phyloP scores from a whole-genome alignment of 2,113 vertebrate species.

The Pseudonaja textilis region DNA sequence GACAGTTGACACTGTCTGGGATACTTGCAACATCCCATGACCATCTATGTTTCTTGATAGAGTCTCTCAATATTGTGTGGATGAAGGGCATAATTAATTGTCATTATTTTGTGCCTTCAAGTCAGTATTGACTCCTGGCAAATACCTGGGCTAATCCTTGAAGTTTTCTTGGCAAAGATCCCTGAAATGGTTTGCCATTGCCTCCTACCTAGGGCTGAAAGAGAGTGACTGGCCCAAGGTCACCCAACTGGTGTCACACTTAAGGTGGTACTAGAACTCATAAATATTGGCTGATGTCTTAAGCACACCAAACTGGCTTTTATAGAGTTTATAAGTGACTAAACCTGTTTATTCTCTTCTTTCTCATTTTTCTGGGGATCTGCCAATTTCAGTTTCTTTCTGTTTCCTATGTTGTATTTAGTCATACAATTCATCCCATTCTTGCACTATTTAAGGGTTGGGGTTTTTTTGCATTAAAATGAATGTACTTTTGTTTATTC shows the following conservation, averaged over 20 bases:
- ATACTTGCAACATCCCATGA: too few species aligned
- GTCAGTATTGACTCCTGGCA: too few species aligned
- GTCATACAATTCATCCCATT: not conserved
- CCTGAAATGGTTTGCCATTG: not conserved
- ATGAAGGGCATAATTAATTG: too few species aligned
- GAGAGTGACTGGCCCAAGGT: not conserved
- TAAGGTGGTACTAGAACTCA: not conserved
- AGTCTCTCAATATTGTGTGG: too few species aligned
- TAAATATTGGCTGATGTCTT: not conserved
- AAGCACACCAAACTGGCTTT: not conserved
- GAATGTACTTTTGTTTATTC: not conserved
- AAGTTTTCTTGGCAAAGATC: not conserved
- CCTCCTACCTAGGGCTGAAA: not conserved
- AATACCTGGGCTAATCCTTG: too few species aligned
- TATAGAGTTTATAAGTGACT: not conserved
- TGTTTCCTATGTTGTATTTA: not conserved
- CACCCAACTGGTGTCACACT: not conserved
- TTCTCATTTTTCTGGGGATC: not conserved
- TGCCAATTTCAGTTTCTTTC: not conserved
- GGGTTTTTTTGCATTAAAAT: not conserved
- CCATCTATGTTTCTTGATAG: too few species aligned
- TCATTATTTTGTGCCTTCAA: too few species aligned
- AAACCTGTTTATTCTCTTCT: not conserved
- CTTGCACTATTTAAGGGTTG: not conserved
- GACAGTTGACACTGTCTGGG: too few species aligned